Percentiles rank a stretch among this genome's conserved stretches.
Conservation (phyloP, 2,113 vertebrate species). For the Tetrao urogallus region DNA sequence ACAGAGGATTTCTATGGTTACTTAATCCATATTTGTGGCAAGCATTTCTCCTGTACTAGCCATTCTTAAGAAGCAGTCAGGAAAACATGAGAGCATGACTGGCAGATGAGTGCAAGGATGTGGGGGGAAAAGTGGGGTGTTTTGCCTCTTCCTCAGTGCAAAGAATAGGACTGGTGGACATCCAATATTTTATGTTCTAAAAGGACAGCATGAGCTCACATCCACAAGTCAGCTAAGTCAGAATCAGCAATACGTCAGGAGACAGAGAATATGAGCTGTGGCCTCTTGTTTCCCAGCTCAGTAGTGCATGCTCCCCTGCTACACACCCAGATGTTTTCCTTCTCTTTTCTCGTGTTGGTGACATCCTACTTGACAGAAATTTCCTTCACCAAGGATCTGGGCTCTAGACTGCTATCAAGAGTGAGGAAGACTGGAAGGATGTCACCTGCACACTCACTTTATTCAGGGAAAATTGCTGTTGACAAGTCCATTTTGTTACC, state of each 20-base stretch:
- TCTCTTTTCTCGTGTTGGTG: background rate
- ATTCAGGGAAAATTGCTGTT: background rate
- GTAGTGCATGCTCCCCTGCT: background rate
- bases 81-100: background rate
- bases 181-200: background rate
- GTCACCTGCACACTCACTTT: background rate
- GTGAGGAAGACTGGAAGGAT: background rate
- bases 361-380: background rate
- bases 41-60: background rate
- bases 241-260: background rate
- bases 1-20: slow-evolving; percentile 3
- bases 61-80: background rate
- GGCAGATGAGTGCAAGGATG: background rate
- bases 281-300: background rate
- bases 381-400: background rate
- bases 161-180: background rate
- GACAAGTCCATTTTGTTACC: background rate
- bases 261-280: background rate
- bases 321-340: background rate
- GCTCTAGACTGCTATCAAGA: background rate
- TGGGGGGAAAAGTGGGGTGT: rapidly evolving
- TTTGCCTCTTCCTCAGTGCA: background rate
- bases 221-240: background rate
- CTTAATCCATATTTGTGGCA: background rate
- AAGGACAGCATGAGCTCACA: background rate